A percentile compares a stretch with the other conserved stretches of the same genome.
These are phyloP conservation scores for Discoglossus pictus DNA, from an alignment of 2,797 vertebrate genomes.

Conservation along the genomic window DNA sequence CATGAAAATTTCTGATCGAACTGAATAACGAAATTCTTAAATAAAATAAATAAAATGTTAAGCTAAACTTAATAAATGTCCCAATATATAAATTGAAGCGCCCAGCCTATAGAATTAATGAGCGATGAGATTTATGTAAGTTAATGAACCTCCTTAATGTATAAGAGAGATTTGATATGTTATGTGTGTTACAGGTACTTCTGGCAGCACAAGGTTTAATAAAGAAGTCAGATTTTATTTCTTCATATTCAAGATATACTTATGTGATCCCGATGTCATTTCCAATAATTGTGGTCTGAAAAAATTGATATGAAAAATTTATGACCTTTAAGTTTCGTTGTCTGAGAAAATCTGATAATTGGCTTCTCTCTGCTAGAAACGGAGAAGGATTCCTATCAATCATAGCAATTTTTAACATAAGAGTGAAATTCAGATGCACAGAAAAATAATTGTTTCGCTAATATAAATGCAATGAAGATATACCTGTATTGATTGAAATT, in stretches of 20 bases:
- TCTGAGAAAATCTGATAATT: slow-evolving; percentile 13
- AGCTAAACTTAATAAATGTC: no score
- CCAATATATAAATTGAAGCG: no score
- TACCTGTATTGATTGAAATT: no score
- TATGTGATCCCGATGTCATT: slow-evolving; percentile 46
- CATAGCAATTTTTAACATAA: slow-evolving; percentile 21
- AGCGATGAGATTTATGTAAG: no score
- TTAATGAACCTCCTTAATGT: no score
- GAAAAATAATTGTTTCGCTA: no score
- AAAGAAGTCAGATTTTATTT: slow-evolving; percentile 33
- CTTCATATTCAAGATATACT: slow-evolving; percentile 36
- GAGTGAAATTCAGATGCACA: background rate
- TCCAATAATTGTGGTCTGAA: slow-evolving; percentile 26
- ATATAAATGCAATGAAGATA: no score
- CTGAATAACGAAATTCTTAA: no score
- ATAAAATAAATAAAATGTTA: no score
- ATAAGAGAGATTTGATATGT: no score
- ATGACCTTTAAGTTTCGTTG: slow-evolving; percentile 37
- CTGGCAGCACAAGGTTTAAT: slow-evolving; percentile 29
- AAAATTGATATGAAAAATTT: slow-evolving; percentile 41
- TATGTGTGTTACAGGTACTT: slow-evolving; percentile 19
- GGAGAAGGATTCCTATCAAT: slow-evolving; percentile 45
- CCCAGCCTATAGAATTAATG: no score
- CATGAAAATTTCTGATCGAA: no score
- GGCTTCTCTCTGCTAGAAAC: slow-evolving; percentile 17